A percentile compares a stretch with the other conserved stretches of the same genome.
phyloP scores from a whole-genome alignment of 2,113 vertebrate species.

The Nibea albiflora region DNA sequence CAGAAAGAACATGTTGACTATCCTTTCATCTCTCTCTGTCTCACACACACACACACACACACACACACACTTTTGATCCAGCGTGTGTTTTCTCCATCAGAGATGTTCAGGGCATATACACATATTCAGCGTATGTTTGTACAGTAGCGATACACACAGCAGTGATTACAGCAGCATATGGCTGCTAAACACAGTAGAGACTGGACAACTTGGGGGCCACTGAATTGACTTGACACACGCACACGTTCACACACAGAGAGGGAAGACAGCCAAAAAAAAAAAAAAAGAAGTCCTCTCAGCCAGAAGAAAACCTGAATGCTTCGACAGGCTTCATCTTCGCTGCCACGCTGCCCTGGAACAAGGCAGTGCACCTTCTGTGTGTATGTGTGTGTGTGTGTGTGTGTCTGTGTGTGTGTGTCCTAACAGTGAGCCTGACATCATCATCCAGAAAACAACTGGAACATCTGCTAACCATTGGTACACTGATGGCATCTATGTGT shows the following conservation, averaged over 20 bases:
- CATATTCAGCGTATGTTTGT: slow-evolving; percentile 29
- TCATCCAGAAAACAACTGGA: slow-evolving; percentile 16
- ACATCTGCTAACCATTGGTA: slow-evolving; percentile 39
- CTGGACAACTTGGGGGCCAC: slow-evolving; percentile 36
- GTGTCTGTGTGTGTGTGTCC: neutral
- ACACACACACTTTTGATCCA: slow-evolving; percentile 43
- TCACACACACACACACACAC: neutral
- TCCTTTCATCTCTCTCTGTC: slow-evolving; percentile 1
- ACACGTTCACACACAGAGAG: neutral
- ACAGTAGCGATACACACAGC: slow-evolving; percentile 36
- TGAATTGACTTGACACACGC: slow-evolving; percentile 30
- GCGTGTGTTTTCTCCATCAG: slow-evolving; percentile 54
- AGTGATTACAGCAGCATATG: slow-evolving; percentile 66
- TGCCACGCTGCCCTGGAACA: slow-evolving; percentile 1
- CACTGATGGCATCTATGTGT: slow-evolving; percentile 4
- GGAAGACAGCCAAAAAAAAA: neutral
- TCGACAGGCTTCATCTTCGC: neutral
- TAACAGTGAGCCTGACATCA: slow-evolving; percentile 14
- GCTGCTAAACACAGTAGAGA: slow-evolving; percentile 25
- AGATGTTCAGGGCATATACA: slow-evolving; percentile 16
- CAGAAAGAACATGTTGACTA: neutral
- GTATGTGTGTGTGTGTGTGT: too few species aligned
- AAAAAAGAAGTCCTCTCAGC: neutral
- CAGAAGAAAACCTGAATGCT: slow-evolving; percentile 9
- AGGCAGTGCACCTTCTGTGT: neutral